These are phyloP conservation scores for Lasioglossum morio DNA, from an alignment of 2,888 invertebrate species.

Conservation along the genomic window DNA sequence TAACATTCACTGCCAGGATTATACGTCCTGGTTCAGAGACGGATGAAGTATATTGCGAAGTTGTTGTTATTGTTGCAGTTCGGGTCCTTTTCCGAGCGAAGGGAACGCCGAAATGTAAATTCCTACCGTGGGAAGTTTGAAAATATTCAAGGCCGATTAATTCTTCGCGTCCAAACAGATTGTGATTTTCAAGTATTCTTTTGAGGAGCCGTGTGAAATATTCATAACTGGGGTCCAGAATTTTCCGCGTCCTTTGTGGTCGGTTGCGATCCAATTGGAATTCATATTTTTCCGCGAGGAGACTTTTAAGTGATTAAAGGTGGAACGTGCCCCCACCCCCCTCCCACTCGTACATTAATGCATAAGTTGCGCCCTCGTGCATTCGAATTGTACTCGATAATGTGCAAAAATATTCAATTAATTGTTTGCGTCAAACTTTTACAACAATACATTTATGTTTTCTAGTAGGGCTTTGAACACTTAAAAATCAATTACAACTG, in stretches of 20 bases:
- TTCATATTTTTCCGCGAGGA: background rate
- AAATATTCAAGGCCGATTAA: conserved; percentile 2
- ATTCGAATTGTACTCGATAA: background rate
- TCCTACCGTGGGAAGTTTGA: background rate
- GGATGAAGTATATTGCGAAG: background rate
- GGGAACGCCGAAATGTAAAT: background rate
- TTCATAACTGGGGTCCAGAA: background rate
- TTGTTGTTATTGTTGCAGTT: background rate
- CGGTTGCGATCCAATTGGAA: background rate
- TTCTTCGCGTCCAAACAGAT: background rate
- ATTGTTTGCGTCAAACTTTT: too few species aligned
- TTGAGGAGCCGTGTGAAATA: conserved; percentile 4
- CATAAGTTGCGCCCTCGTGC: background rate
- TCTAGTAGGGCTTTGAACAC: too few species aligned
- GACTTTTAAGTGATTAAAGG: background rate
- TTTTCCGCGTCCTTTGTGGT: background rate
- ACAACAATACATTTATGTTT: too few species aligned
- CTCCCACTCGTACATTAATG: background rate
- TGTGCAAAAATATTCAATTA: too few species aligned
- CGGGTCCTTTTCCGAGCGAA: background rate
- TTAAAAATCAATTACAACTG: too few species aligned
- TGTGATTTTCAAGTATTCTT: conserved; percentile 3
- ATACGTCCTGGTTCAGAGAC: background rate
- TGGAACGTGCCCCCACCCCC: too few species aligned
- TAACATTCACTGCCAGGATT: background rate